phyloP scores from a whole-genome alignment of 2,113 vertebrate species.

The Prunella fulvescens region DNA sequence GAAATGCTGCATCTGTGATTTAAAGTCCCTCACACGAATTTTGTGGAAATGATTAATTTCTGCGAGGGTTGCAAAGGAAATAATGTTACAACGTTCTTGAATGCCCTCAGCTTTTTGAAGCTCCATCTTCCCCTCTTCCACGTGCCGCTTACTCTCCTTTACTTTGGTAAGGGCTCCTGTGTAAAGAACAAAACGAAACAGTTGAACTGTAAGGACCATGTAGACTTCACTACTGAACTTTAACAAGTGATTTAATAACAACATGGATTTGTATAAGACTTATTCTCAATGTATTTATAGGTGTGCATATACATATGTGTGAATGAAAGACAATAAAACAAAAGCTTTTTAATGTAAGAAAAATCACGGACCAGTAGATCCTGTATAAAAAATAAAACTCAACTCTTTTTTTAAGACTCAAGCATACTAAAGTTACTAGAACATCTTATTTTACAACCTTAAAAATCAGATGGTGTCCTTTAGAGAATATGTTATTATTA shows the following conservation, averaged over 20 bases:
- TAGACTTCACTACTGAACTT: background rate
- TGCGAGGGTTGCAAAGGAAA: constrained; percentile 94
- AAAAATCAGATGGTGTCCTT: background rate
- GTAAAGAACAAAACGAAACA: constrained; percentile 9
- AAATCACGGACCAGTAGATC: background rate
- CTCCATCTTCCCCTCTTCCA: constrained; percentile 98
- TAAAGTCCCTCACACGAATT: constrained; percentile 94
- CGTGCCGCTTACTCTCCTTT: constrained; percentile 92
- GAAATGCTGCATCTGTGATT: constrained; percentile 95
- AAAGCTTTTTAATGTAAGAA: background rate
- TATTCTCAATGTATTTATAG: background rate
- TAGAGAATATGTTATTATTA: background rate
- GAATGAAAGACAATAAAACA: background rate
- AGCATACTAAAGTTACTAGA: background rate
- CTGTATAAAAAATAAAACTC: background rate
- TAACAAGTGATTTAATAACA: background rate
- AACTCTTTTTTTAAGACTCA: background rate
- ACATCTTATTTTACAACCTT: background rate
- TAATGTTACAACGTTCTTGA: constrained; percentile 95
- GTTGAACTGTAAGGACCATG: background rate
- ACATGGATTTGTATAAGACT: background rate
- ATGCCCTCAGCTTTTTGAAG: constrained; percentile 88
- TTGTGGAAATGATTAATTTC: constrained; percentile 98
- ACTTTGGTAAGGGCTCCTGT: constrained; percentile 96
- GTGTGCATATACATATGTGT: background rate